phyloP scores from a whole-genome alignment of 2,797 vertebrate species.

The Scomberomorus guttatus region DNA sequence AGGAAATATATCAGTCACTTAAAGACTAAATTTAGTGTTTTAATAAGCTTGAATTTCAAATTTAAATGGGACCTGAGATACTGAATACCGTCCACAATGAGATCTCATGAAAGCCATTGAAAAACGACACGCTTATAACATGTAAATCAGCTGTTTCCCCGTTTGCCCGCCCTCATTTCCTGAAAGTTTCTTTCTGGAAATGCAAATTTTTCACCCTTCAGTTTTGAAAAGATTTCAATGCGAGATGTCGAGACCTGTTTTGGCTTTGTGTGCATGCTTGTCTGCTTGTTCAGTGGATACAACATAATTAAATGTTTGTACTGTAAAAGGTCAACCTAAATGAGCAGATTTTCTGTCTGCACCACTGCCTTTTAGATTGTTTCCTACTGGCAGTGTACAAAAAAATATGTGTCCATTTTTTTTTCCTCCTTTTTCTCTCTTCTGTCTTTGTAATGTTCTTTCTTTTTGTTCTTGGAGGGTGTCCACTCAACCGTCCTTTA shows the following conservation, averaged over 20 bases:
- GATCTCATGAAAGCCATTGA: background rate
- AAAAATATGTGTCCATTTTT: background rate
- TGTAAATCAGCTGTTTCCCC: background rate
- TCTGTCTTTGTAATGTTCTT: conserved; percentile 1
- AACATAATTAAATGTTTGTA: conserved; percentile 16
- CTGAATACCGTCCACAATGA: background rate
- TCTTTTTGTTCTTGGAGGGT: conserved; percentile 36
- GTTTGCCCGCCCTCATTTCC: background rate
- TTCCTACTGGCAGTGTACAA: conserved; percentile 4
- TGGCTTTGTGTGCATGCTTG: background rate
- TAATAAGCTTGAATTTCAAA: background rate
- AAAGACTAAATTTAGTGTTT: too few relatives aligned
- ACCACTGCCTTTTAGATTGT: conserved; percentile 21
- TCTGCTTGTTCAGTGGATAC: background rate
- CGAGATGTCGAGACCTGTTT: background rate
- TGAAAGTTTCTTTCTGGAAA: conserved; percentile 3
- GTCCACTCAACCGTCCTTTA: conserved; percentile 61
- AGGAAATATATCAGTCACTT: background rate
- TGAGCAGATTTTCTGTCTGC: conserved; percentile 22
- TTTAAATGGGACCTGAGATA: background rate
- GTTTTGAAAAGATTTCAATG: background rate
- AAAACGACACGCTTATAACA: background rate
- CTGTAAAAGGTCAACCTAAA: conserved; percentile 13
- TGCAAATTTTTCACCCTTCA: background rate
- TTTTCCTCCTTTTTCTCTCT: background rate